Conservation (phyloP, 2,113 vertebrate genomes). For the Chiloscyllium plagiosum region DNA sequence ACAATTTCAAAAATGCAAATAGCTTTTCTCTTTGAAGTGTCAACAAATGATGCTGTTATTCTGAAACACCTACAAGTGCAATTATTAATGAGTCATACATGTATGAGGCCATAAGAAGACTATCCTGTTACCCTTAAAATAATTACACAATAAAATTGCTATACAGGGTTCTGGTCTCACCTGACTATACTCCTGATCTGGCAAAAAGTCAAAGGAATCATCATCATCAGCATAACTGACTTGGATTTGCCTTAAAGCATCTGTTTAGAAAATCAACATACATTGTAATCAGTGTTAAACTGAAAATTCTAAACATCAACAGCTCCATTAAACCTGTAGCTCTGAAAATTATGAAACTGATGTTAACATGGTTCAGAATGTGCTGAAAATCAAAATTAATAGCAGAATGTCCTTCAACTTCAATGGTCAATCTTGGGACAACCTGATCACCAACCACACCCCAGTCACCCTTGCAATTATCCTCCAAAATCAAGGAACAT, state of each 20-base stretch:
- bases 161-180: slow-evolving; percentile 50
- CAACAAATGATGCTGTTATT: neutral
- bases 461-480: neutral
- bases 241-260: slow-evolving; percentile 82
- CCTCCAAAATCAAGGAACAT: neutral
- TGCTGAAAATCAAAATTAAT: slow-evolving; percentile 7
- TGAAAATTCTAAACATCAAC: neutral
- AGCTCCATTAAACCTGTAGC: neutral
- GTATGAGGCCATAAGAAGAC: neutral
- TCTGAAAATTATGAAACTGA: neutral
- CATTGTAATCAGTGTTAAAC: slow-evolving; percentile 20
- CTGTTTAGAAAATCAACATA: slow-evolving; percentile 54
- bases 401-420: neutral
- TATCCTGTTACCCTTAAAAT: neutral
- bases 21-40: neutral
- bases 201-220: slow-evolving; percentile 76
- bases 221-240: slow-evolving; percentile 75
- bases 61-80: neutral
- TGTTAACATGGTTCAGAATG: neutral
- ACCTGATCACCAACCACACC: neutral
- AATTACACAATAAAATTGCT: neutral
- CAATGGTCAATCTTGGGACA: neutral
- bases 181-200: slow-evolving; percentile 86
- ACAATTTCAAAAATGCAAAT: no score
- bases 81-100: neutral